Base-by-base conservation (phyloP, 2,113 vertebrate species). In the Ancistrus triradiatus region DNA sequence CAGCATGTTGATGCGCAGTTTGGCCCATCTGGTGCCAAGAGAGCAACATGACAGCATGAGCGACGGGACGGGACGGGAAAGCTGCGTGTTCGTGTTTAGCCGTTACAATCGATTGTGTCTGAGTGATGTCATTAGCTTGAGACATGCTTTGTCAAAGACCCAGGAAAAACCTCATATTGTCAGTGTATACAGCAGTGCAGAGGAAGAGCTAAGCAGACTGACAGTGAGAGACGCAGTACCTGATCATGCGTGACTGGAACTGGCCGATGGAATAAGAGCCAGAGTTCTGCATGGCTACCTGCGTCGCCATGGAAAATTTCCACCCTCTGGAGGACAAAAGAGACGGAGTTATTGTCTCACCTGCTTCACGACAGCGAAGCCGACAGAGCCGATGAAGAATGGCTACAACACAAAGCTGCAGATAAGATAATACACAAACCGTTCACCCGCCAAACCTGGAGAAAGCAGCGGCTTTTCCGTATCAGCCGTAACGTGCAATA, bases 161-260 rank as follows among this genome's bases (percentile, higher is more conserved):
- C n/a, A n/a, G n/a, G n/a, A n/a, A n/a, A n/a, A n/a, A n/a, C n/a
- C n/a, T n/a, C n/a, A n/a, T n/a, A n/a, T n/a, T n/a, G n/a, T 4
- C 14, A 25, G 11, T 15, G 14, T 21, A 40, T 21, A 13, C 13
- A 6, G 38, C 14, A 6, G 4, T 7, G 22, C 11, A 44, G 9
- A 46, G 6, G 8, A 40, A 1, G 38, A 6, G 28, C 13, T 2
- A 11, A 9, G 53, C 40, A 27, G 31, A 10, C 27, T 35, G 27
- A 31, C 15, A 47, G 38, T 19, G 33, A 46, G n/a, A 51, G 44
- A 35, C 37, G 9, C 60, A 71, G 77, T 86, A 95, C 94, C 96
- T 96, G 87, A 98, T 99, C 95, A 99, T 97, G 72, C 96, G 91
- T 49, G 94, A 99, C 69, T 99, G 96, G 85, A 99, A 99, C 73